phyloP scores from a whole-genome alignment of 2,797 vertebrate species.

The Fistularia tabacaria region DNA sequence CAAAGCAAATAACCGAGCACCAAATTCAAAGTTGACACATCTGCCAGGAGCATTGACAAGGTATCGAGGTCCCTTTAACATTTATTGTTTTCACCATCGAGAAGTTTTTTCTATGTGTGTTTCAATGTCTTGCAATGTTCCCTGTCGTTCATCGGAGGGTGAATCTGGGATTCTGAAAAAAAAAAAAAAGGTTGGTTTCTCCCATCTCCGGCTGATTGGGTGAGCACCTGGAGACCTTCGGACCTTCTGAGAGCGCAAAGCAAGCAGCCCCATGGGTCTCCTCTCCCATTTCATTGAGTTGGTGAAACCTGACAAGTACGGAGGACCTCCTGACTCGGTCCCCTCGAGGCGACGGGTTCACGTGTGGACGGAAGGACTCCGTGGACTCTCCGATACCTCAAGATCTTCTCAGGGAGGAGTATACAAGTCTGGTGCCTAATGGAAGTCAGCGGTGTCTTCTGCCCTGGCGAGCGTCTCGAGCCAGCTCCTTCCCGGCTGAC shows the following conservation, averaged over 20 bases:
- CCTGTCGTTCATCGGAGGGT: too few relatives aligned
- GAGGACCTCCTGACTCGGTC: too few relatives aligned
- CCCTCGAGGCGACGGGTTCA: too few relatives aligned
- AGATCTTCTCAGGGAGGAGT: too few relatives aligned
- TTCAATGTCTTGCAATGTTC: slow-evolving; percentile 21
- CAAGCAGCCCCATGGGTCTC: slow-evolving; percentile 48
- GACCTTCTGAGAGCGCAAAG: slow-evolving; percentile 16
- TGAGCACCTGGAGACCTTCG: slow-evolving; percentile 9
- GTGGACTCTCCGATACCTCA: too few relatives aligned
- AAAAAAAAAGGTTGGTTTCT: neutral
- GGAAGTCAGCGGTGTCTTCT: slow-evolving; percentile 29
- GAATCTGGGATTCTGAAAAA: too few relatives aligned
- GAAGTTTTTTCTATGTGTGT: slow-evolving; percentile 20
- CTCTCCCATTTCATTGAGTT: slow-evolving; percentile 2
- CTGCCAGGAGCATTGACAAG: slow-evolving; percentile 12
- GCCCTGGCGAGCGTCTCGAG: slow-evolving; percentile 51
- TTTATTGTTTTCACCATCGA: slow-evolving; percentile 70
- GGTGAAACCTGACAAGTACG: too few relatives aligned
- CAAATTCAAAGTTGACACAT: slow-evolving; percentile 38
- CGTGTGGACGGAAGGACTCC: too few relatives aligned
- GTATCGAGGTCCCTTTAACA: slow-evolving; percentile 79
- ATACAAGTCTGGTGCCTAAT: slow-evolving; percentile 16
- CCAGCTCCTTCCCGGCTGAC: slow-evolving; percentile 44
- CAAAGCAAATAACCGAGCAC: slow-evolving; percentile 36
- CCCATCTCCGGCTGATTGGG: slow-evolving; percentile 6